Conservation (phyloP, 2,888 invertebrate genomes). For the Pyrocoelia pectoralis region DNA sequence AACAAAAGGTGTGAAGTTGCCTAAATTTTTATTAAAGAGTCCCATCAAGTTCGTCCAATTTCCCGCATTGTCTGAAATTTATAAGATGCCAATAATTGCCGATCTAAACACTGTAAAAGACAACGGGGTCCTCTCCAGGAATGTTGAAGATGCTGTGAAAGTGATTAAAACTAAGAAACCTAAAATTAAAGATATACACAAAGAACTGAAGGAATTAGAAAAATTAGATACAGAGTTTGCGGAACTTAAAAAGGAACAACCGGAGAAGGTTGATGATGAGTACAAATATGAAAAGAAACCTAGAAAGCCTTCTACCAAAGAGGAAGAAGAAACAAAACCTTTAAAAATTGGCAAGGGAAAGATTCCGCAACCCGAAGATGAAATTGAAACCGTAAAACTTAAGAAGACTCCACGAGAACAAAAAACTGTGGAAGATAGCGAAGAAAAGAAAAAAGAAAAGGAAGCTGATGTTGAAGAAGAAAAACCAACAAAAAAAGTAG, state of each 20-base stretch:
- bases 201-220: conserved; percentile 58
- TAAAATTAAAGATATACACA: conserved; percentile 53
- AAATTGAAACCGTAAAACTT: conserved; percentile 49
- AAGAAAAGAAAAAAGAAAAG: conserved; percentile 46
- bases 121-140: conserved; percentile 61
- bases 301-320: conserved; percentile 37
- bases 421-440: conserved; percentile 46
- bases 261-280: conserved; percentile 53
- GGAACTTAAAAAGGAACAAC: conserved; percentile 53
- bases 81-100: conserved; percentile 51
- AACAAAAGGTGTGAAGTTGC: conserved; percentile 57
- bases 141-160: conserved; percentile 61
- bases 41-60: conserved; percentile 67
- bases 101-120: conserved; percentile 52
- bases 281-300: conserved; percentile 47
- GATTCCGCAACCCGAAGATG: conserved; percentile 52
- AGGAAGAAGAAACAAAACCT: conserved; percentile 52
- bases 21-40: conserved; percentile 75
- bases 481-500: conserved; percentile 49
- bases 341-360: conserved; percentile 60
- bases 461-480: too few relatives aligned
- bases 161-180: conserved; percentile 52
- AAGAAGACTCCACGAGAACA: conserved; percentile 37
- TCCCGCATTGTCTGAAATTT: conserved; percentile 53
- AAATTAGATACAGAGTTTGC: conserved; percentile 60